Evolutionary conservation across 1,140 invertebrate genomes (phyloP).

Genomic region (Diabrotica undecimpunctata): DNA sequence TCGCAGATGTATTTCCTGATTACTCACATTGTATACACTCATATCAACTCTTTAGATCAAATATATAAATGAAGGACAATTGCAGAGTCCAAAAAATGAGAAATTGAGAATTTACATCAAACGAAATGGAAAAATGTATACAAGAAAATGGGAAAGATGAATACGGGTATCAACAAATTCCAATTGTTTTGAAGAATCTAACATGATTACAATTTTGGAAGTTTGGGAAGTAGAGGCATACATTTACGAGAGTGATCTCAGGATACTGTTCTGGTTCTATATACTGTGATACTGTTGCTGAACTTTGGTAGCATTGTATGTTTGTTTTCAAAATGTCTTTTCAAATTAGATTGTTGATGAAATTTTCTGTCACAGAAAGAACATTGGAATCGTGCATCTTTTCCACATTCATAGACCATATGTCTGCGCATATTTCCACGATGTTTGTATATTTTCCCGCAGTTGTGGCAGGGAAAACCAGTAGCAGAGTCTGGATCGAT

Average conservation of each 20-base stretch:
- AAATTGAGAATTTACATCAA: no score
- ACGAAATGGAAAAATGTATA: no score
- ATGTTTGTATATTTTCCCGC: conserved; percentile 52
- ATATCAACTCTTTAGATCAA: no score
- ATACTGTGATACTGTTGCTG: conserved; percentile 39
- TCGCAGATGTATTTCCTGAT: no score
- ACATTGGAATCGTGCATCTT: conserved; percentile 49
- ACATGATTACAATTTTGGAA: no score
- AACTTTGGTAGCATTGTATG: conserved; percentile 36
- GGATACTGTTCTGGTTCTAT: conserved; percentile 31
- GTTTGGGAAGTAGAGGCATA: not conserved
- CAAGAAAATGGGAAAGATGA: no score
- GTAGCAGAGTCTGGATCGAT: conserved; percentile 37
- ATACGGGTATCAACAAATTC: no score
- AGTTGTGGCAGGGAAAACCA: conserved; percentile 48
- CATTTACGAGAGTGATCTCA: conserved; percentile 5
- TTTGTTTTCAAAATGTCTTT: conserved; percentile 46
- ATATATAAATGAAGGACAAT: no score
- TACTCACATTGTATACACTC: no score
- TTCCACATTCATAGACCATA: conserved; percentile 49
- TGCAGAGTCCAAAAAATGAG: no score
- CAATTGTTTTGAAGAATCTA: no score
- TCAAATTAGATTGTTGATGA: conserved; percentile 51
- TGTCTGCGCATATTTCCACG: conserved; percentile 51
- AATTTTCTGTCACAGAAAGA: conserved; percentile 50